Evolutionary conservation across 2,113 vertebrate species (phyloP).

Genomic region (Kobus ellipsiprymnus): DNA sequence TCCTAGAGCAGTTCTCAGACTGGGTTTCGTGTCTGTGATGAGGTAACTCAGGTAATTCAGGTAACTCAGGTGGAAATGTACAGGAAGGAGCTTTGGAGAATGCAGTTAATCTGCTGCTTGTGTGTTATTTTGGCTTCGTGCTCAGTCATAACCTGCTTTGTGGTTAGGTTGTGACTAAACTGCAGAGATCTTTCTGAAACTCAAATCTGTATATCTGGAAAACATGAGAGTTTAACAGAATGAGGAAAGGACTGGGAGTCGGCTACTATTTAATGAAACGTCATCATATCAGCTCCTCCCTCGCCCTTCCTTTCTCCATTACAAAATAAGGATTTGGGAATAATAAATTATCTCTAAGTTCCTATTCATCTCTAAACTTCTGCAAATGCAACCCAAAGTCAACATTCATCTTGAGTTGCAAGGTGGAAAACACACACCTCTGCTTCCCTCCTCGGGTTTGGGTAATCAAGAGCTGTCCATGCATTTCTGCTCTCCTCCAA

Average conservation of each 20-base stretch:
- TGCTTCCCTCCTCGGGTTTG: neutral
- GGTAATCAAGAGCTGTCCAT: neutral
- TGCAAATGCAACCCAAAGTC: neutral
- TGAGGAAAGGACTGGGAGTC: neutral
- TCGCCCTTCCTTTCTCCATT: neutral
- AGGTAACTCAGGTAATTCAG: neutral
- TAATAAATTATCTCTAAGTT: neutral
- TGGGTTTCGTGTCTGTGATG: neutral
- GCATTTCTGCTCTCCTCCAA: neutral
- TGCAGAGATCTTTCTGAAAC: conserved; percentile 21
- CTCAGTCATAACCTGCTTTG: neutral
- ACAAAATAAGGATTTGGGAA: neutral
- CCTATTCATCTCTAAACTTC: neutral
- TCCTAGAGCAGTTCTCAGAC: neutral
- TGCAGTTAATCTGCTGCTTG: neutral
- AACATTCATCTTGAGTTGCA: neutral
- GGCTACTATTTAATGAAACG: neutral
- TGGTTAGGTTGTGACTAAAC: neutral
- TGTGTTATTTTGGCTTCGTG: neutral
- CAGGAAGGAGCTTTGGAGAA: neutral
- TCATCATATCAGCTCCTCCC: neutral
- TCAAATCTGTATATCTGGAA: neutral
- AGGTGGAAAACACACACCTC: neutral
- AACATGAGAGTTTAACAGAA: neutral
- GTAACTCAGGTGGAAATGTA: neutral